Base-by-base conservation (phyloP, 2,888 invertebrate genomes). In the Nymphalis c-album region DNA sequence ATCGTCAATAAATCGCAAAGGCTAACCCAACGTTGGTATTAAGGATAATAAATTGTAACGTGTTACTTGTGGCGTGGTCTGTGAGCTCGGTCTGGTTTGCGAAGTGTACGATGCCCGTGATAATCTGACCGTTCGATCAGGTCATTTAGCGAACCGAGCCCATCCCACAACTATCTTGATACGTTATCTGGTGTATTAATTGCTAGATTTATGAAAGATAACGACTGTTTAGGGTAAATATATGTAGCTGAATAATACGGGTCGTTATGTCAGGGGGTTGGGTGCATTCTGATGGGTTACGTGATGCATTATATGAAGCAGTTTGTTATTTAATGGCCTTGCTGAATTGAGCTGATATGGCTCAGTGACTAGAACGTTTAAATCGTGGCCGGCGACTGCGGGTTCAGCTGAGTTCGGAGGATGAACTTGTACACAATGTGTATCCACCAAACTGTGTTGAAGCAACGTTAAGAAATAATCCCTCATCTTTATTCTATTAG, bases 141-240 rank as follows among this genome's bases (percentile, higher is more conserved):
- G 35, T 57, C 35, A 35, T 57, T 57, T 35, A 57, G n/a, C 18
- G 3, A n/a, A 5, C 40, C 20, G n/a, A 40, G 4, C 57, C 18
- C 57, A 35, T 40, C 31, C 57, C 55, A 17, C n/a, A n/a, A 17
- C 31, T 4, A 57, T 57, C 57, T 40, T 1, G 65, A 66, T 61
- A 47, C 31, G 53, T 13, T 55, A 66, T 53, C 55, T 45, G 51
- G 26, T 47, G 40, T 35, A 55, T 66, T 61, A 66, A 60, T 66
- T 66, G 55, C 40, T 16, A 40, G 35, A n/a, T 35, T 35, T 53
- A 35, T 31, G n/a, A 7, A 48, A 51, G 65, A 65, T 65, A 65
- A 60, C 53, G 18, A 60, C 51, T 60, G 60, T 53, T 65, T 60
- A 60, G 53, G 60, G 60, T 31, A 48, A n/a, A 17, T n/a, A 48